Evolutionary conservation across 2,113 vertebrate genomes (phyloP).

Genomic region (Sinocyclocheilus rhinocerous): DNA sequence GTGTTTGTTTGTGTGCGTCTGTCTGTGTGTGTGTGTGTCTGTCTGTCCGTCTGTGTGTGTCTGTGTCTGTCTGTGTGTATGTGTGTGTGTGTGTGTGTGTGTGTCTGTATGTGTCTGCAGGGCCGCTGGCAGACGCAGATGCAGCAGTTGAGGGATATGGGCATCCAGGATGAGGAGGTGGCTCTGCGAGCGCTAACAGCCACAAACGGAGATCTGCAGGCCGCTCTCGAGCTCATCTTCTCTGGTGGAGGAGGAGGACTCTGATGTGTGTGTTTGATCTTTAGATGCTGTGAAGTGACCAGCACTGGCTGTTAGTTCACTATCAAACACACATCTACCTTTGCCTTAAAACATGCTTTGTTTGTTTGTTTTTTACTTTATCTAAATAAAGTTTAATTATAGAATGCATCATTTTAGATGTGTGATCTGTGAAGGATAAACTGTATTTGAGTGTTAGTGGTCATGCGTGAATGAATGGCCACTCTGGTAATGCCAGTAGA

Average conservation of each 20-base stretch:
- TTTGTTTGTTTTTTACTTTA: slow-evolving; percentile 2
- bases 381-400: neutral
- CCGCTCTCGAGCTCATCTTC: slow-evolving; percentile 97
- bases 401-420: too few relatives aligned
- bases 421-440: neutral
- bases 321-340: neutral
- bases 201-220: slow-evolving; percentile 94
- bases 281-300: too few relatives aligned
- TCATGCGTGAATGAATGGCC: neutral
- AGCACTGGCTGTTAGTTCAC: neutral
- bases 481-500: slow-evolving; percentile 39
- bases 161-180: slow-evolving; percentile 93
- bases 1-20: too few relatives aligned
- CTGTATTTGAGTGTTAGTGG: neutral
- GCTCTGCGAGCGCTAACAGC: slow-evolving; percentile 88
- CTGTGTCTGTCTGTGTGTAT: too few relatives aligned
- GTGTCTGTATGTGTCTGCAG: slow-evolving; percentile 65
- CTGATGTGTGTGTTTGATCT: slow-evolving; percentile 60
- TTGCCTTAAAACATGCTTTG: neutral
- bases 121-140: slow-evolving; percentile 96
- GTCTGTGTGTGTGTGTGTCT: too few relatives aligned
- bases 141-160: slow-evolving; percentile 96
- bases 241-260: slow-evolving; percentile 88
- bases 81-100: too few relatives aligned
- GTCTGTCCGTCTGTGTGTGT: too few relatives aligned